Conservation (phyloP, 2,888 invertebrate species). For the Acleris cristana region DNA sequence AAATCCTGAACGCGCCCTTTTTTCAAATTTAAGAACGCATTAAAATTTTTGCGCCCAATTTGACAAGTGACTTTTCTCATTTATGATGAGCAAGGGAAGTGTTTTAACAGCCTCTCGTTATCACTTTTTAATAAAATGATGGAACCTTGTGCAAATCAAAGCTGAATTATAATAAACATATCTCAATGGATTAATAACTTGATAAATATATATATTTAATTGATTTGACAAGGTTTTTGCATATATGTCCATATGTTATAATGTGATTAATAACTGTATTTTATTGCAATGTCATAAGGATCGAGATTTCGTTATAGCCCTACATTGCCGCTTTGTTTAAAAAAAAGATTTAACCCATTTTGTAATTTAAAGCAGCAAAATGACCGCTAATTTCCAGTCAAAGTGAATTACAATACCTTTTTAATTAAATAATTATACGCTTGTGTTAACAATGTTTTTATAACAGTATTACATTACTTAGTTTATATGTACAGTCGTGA, state of each 20-base stretch:
- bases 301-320: neutral
- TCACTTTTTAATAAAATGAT: slow-evolving; percentile 27
- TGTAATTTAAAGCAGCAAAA: no score
- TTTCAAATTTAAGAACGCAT: slow-evolving; percentile 10
- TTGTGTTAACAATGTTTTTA: no score
- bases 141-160: slow-evolving; percentile 36
- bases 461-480: no score
- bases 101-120: slow-evolving; percentile 33
- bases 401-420: no score
- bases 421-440: no score
- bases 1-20: slow-evolving; percentile 19
- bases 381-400: no score
- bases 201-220: slow-evolving; percentile 9
- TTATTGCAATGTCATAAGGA: slow-evolving; percentile 17
- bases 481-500: no score
- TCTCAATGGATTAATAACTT: slow-evolving; percentile 13
- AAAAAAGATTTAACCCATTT: no score
- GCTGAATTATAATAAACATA: neutral
- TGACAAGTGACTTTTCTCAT: slow-evolving; percentile 29
- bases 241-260: neutral
- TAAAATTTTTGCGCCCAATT: slow-evolving; percentile 24
- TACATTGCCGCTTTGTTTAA: no score
- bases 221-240: slow-evolving; percentile 34
- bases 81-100: slow-evolving; percentile 3
- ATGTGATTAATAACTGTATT: slow-evolving; percentile 6